Base-by-base conservation (phyloP, 1,140 invertebrate species). In the Frieseomelitta varia region DNA sequence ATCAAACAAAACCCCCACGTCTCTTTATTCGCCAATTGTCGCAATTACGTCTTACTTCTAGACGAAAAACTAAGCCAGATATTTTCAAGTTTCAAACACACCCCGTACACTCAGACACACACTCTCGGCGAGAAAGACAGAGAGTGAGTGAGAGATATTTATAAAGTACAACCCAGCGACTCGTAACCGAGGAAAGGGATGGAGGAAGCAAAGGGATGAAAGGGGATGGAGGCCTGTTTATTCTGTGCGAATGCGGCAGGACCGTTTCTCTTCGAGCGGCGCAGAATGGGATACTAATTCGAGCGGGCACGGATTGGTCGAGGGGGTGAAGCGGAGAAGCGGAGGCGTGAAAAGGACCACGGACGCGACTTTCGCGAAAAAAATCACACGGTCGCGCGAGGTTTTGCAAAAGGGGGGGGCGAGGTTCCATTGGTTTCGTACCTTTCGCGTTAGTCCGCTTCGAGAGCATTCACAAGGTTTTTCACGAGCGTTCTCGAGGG, bases 231-330 rank as follows among this genome's bases (percentile, higher is more conserved):
- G 21, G 21, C 24, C 30, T 80, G 77, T 80, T 84, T 80, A 73
- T 58, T 69, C 67, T 34, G 55, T 68, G 39, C 24, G 27, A 56
- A 71, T 56, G 24, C 56, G 53, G 51, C 51, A 27, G 21, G 30
- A n/a, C 51, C 47, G 47, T 55, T 65, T 56, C 73, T 65, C 63
- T 82, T 56, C 24, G 53, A 68, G 51, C 51, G 53, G 21, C n/a
- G 34, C 73, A 72, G 67, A 84, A 84, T 84, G 55, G 55, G 53
- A 84, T 79, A 78, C 75, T 84, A 84, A 84, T 84, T 79, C 67
- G 53, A 68, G 34, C 34, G 53, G 51, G 17, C 27, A 56, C 27
- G 39, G 27, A 55, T 6, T 34, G 39, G 11, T 1, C 55, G 21
- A 19, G 19, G 51, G 39, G 39, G 21, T 3, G 47, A 47, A 34